These are phyloP conservation scores for Chunga burmeisteri DNA, from an alignment of 2,113 vertebrate species.

Conservation along the genomic window DNA sequence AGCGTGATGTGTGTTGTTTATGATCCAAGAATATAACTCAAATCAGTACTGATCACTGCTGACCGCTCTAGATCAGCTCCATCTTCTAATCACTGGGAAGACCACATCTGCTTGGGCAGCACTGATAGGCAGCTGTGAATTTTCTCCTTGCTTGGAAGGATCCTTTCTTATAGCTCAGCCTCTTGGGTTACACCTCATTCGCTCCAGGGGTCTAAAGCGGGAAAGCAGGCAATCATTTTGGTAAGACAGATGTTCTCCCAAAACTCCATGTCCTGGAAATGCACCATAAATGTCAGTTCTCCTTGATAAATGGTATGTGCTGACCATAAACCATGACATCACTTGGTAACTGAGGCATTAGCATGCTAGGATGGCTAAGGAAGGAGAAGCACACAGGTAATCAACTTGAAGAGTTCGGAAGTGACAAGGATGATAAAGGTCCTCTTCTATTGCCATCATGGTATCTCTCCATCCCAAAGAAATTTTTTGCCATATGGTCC, in stretches of 20 bases:
- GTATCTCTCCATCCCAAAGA: neutral
- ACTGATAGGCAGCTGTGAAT: neutral
- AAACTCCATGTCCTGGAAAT: neutral
- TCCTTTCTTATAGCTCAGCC: neutral
- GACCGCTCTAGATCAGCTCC: neutral
- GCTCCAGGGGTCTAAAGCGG: neutral
- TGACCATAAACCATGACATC: neutral
- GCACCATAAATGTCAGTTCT: neutral
- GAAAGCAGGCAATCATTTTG: neutral
- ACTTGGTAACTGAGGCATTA: neutral
- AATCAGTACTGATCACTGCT: neutral
- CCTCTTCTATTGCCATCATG: neutral
- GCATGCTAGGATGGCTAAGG: neutral
- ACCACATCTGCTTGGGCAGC: neutral
- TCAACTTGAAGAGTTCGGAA: neutral
- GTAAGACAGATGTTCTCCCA: neutral
- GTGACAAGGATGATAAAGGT: neutral
- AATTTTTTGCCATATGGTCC: neutral
- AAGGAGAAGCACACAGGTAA: no score
- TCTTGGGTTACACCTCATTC: neutral
- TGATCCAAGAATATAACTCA: neutral
- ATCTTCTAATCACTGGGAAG: neutral
- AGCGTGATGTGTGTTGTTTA: neutral
- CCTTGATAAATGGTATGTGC: neutral
- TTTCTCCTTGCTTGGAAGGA: neutral